Evolutionary conservation across 2,113 vertebrate species (phyloP), one percentile per base, ranked within the genome.

Genomic region (Hippocampus zosterae): DNA sequence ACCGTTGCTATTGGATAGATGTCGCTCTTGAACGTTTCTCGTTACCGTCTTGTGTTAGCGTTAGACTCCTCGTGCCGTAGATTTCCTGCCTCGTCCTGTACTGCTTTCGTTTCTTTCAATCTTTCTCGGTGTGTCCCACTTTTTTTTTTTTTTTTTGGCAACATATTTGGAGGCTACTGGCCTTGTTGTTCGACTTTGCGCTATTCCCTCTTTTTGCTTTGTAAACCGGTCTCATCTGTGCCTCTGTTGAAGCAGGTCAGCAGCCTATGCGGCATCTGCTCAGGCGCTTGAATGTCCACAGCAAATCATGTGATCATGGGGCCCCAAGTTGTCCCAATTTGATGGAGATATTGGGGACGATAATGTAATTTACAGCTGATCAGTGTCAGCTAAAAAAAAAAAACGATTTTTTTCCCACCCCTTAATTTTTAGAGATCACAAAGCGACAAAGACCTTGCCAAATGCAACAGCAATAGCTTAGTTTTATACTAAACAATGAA

Each of bases 41-140:
- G 85, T 82, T n/a, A 12, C 75, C 13, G 85, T 88, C 83, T 81
- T 83, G 84, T 88, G 80, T 85, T 88, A 82, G 85, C 80, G 72
- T 37, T 86, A 78, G 80, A 79, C 37, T 85, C 64, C 42, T 71
- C 78, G 66, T 67, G 52, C 75, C 18, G 64, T 68, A 73, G 62
- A 59, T 70, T 67, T 46, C 59, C 67, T 68, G 13, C 67, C 60
- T 66, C 0, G 12, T 71, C 80, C 73, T 69, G 68, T 55, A 66
- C 70, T 71, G 66, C 18, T 57, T 77, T 67, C 37, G 68, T 70
- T 78, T 87, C 63, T 77, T 68, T 72, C 79, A 66, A 40, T 79
- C 86, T 74, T 70, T 82, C 75, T 81, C 41, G 57, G 40, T 85
- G 87, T 87, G 52, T 82, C 75, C 61, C 57, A 70, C 73, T 81